A percentile compares a stretch with the other conserved stretches of the same genome.
These are phyloP conservation scores for Oxyscelio sp. DNA, from an alignment of 2,888 invertebrate species.

Conservation along the genomic window DNA sequence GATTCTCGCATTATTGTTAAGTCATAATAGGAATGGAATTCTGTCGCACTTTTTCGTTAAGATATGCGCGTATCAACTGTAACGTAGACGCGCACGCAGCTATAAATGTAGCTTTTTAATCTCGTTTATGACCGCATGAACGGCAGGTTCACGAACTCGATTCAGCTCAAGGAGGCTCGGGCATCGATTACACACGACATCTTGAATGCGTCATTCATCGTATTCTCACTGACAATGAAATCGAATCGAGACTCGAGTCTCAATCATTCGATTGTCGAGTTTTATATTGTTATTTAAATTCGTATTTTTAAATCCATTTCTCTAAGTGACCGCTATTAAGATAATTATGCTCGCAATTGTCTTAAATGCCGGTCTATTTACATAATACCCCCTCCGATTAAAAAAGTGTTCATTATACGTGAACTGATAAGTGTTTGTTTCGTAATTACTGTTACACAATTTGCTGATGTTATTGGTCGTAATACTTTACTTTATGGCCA, in stretches of 20 bases:
- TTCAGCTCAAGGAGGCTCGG: slow-evolving; percentile 82
- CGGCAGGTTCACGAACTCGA: slow-evolving; percentile 82
- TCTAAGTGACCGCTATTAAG: too few relatives aligned
- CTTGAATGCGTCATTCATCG: slow-evolving; percentile 30
- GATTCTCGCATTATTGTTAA: slow-evolving; percentile 8
- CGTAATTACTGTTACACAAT: too few relatives aligned
- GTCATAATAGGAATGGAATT: slow-evolving; percentile 8
- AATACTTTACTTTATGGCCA: too few relatives aligned
- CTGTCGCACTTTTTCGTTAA: slow-evolving; percentile 12
- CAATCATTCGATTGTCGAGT: background rate
- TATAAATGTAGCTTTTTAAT: slow-evolving; percentile 72
- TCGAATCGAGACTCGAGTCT: slow-evolving; percentile 19
- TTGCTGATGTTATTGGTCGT: too few relatives aligned
- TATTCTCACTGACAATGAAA: slow-evolving; percentile 39
- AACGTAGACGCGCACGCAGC: slow-evolving; percentile 25
- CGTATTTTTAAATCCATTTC: background rate
- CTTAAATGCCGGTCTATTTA: too few relatives aligned
- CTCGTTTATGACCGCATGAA: slow-evolving; percentile 69
- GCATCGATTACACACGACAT: slow-evolving; percentile 43
- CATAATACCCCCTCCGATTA: too few relatives aligned
- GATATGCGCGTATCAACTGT: slow-evolving; percentile 21
- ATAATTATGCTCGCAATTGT: too few relatives aligned
- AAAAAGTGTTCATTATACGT: too few relatives aligned
- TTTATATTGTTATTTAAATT: slow-evolving; percentile 6
- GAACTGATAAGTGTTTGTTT: too few relatives aligned